Evolutionary conservation across 2,797 vertebrate genomes (phyloP).

Genomic region (Chiloscyllium punctatum): DNA sequence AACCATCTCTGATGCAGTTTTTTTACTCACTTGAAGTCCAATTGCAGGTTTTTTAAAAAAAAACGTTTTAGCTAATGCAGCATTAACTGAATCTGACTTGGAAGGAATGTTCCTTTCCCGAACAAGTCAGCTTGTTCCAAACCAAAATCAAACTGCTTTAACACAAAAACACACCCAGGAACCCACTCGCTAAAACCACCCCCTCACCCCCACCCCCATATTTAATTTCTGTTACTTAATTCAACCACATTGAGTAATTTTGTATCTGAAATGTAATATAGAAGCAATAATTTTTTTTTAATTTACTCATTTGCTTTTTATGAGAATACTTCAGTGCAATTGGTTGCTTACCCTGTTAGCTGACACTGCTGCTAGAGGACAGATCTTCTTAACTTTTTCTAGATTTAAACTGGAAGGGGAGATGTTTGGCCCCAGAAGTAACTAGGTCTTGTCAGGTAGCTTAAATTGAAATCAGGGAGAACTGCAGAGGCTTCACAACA

Average conservation of each 20-base stretch:
- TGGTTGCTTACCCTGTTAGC: not conserved
- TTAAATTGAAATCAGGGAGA: not conserved
- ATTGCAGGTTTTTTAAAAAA: no score
- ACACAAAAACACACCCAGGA: no score
- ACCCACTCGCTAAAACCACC: no score
- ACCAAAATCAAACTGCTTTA: no score
- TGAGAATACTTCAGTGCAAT: not conserved
- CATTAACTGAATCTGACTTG: no score
- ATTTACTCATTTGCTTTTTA: not conserved
- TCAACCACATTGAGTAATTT: not conserved
- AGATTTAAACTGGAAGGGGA: not conserved
- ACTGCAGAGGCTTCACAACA: not conserved
- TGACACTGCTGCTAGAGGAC: not conserved
- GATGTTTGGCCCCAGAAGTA: not conserved
- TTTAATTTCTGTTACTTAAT: not conserved
- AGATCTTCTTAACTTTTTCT: not conserved
- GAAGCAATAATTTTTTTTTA: not conserved
- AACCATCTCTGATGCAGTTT: no score
- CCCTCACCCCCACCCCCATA: no score
- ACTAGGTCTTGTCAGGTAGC: not conserved
- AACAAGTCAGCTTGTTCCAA: no score
- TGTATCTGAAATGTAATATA: not conserved
- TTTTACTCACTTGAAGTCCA: no score
- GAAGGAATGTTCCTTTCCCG: no score
- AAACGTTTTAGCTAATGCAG: no score